A percentile compares a stretch with the other conserved stretches of the same genome.
These are phyloP conservation scores for Eulemur mongoz DNA, from an alignment of 2,797 vertebrate genomes.

Conservation along the genomic window DNA sequence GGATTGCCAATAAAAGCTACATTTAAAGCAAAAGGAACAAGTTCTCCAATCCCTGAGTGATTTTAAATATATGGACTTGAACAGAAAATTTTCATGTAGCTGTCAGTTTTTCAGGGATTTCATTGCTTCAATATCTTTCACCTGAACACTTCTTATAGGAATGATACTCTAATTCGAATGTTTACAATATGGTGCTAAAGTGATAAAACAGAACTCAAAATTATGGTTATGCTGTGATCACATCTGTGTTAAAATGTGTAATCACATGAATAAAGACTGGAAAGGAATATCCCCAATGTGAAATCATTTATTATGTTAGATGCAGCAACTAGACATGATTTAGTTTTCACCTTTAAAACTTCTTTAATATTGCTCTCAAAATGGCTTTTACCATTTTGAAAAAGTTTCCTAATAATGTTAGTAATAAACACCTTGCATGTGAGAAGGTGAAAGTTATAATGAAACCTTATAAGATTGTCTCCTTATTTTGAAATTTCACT, in stretches of 20 bases:
- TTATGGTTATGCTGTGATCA: not conserved
- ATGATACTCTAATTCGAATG: not conserved
- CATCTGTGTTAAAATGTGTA: not conserved
- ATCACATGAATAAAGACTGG: not conserved
- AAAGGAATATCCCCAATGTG: not conserved
- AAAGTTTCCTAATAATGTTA: not conserved
- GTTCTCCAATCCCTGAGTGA: not conserved
- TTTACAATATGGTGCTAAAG: not conserved
- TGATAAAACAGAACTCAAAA: not conserved
- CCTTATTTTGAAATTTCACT: not conserved
- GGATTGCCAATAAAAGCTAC: slow-evolving; percentile 52
- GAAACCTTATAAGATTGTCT: not conserved
- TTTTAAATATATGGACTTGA: slow-evolving; percentile 20
- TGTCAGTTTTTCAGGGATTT: not conserved
- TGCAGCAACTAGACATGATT: not conserved
- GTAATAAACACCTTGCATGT: not conserved
- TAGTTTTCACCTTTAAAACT: not conserved
- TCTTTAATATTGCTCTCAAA: not conserved
- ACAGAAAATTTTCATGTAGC: slow-evolving; percentile 4
- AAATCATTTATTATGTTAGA: not conserved
- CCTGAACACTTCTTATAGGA: not conserved
- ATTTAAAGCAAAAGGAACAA: slow-evolving; percentile 43
- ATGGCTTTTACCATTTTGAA: not conserved
- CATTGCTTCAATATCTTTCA: not conserved
- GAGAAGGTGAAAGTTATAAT: not conserved